These are phyloP conservation scores for Microctenopoma stevenorrisi DNA, from an alignment of 2,797 vertebrate species.

Conservation along the genomic window DNA sequence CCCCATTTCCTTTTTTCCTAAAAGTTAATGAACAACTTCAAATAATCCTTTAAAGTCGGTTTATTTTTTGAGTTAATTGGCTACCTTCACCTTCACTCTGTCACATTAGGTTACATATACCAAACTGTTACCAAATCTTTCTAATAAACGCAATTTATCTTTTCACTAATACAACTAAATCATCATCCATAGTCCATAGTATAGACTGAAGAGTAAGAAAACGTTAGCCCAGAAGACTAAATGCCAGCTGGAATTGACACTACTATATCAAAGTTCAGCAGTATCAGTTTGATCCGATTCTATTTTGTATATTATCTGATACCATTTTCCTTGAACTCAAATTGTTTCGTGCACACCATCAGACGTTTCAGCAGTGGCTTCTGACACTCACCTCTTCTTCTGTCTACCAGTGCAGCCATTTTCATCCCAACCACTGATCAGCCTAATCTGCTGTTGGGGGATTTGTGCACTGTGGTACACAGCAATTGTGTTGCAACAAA, in stretches of 20 bases:
- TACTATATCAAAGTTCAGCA: slow-evolving; percentile 36
- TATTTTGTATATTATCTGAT: slow-evolving; percentile 11
- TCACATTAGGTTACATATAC: neutral
- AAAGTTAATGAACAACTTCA: neutral
- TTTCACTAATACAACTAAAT: no score
- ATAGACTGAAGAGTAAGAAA: no score
- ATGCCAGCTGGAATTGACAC: slow-evolving; percentile 18
- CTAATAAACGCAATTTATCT: no score
- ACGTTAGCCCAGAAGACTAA: slow-evolving; percentile 2
- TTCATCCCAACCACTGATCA: slow-evolving; percentile 74
- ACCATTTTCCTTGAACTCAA: slow-evolving; percentile 11
- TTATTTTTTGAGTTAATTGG: neutral
- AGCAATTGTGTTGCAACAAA: slow-evolving; percentile 71
- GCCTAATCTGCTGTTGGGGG: slow-evolving; percentile 78
- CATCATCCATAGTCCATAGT: no score
- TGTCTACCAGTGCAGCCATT: slow-evolving; percentile 53
- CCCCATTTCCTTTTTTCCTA: neutral
- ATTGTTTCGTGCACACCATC: slow-evolving; percentile 11
- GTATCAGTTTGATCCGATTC: slow-evolving; percentile 17
- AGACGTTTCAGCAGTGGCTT: slow-evolving; percentile 18
- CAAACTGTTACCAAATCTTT: no score
- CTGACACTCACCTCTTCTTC: slow-evolving; percentile 53
- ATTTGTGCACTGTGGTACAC: slow-evolving; percentile 63
- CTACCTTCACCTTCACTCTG: neutral
- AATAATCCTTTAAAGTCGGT: neutral